Conservation (phyloP, 1,140 invertebrate species). For the Octopus sinensis region DNA sequence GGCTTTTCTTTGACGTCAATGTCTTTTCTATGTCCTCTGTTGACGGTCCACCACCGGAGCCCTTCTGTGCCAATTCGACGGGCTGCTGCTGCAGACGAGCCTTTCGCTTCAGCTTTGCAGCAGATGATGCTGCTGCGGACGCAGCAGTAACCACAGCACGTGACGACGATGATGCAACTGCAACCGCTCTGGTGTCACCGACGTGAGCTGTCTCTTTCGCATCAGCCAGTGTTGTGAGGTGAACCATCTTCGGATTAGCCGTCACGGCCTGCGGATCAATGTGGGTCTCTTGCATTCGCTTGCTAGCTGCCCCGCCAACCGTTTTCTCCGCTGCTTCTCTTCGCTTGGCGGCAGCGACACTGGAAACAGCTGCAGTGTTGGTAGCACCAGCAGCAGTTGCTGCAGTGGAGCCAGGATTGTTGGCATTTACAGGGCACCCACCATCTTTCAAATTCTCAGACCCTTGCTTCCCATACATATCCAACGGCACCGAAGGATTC, state of each 20-base stretch:
- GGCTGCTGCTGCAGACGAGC: background rate
- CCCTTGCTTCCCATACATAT: too few relatives aligned
- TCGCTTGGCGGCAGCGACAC: too few relatives aligned
- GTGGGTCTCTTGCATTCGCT: slow-evolving; percentile 12
- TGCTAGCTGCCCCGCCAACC: background rate
- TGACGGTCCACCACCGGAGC: background rate
- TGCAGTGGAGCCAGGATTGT: too few relatives aligned
- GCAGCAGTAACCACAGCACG: slow-evolving; percentile 8
- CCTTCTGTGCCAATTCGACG: background rate
- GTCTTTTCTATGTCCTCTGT: slow-evolving; percentile 21
- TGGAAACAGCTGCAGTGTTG: too few relatives aligned
- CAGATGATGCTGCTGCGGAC: background rate
- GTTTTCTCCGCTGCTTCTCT: slow-evolving; percentile 8
- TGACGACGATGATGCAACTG: slow-evolving; percentile 4
- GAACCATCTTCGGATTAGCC: background rate
- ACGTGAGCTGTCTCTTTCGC: background rate
- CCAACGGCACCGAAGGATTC: too few relatives aligned
- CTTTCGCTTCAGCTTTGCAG: background rate
- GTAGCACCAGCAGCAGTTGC: too few relatives aligned
- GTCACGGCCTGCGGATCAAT: background rate
- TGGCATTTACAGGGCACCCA: too few relatives aligned
- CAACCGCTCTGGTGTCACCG: background rate
- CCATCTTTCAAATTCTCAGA: too few relatives aligned
- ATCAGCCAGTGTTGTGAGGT: background rate
- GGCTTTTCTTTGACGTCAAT: slow-evolving; percentile 24